These are phyloP conservation scores for Rhodeus uyekii DNA, from an alignment of 2,797 vertebrate genomes.

Conservation along the genomic window DNA sequence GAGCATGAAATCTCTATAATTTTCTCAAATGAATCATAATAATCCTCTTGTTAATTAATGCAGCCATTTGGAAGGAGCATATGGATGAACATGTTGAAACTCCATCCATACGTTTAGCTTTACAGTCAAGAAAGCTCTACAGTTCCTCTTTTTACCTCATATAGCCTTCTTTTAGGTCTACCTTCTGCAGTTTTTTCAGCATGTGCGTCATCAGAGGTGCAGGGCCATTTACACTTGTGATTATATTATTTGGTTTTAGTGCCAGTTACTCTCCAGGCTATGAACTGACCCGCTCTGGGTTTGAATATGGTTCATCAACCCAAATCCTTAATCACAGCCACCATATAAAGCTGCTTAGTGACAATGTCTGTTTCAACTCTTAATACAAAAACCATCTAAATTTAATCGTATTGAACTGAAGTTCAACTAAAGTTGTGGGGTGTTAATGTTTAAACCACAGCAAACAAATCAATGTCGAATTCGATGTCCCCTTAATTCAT, in stretches of 20 bases:
- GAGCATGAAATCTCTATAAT: not conserved
- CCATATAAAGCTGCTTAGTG: constrained; percentile 7
- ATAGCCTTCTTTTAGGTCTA: not conserved
- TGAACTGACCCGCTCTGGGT: not conserved
- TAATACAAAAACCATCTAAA: not conserved
- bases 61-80: not conserved
- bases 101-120: not conserved
- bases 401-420: constrained; percentile 1
- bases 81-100: constrained; percentile 19
- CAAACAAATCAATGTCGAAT: constrained; percentile 36
- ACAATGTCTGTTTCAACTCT: constrained; percentile 16
- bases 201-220: not conserved
- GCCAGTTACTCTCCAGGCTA: not conserved
- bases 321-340: constrained; percentile 17
- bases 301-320: constrained; percentile 6
- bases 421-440: not conserved
- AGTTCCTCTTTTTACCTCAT: not conserved
- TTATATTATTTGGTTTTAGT: constrained; percentile 18
- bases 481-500: constrained; percentile 39
- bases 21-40: not conserved
- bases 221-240: not conserved
- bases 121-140: not conserved
- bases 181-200: not conserved
- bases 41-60: constrained; percentile 19
- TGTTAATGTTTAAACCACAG: constrained; percentile 18